A percentile compares a stretch with the other conserved stretches of the same genome.
Evolutionary conservation across 2,888 invertebrate genomes (phyloP).

Genomic region (Chloroclystis v-ata): DNA sequence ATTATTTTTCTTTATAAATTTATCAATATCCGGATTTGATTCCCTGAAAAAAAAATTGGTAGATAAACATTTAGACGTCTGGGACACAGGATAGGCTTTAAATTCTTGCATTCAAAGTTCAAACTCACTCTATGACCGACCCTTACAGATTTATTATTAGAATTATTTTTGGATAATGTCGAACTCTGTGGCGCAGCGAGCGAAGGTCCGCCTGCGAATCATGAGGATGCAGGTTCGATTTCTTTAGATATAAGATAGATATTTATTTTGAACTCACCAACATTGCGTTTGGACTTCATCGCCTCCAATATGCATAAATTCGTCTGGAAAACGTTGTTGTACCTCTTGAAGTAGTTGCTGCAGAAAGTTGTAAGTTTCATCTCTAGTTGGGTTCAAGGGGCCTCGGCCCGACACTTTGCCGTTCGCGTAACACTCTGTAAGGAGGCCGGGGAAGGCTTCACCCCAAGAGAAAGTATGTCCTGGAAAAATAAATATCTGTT

Average conservation of each 20-base stretch:
- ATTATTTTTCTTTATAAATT: background rate
- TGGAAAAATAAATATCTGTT: constrained; percentile 7
- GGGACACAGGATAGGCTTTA: too few species aligned
- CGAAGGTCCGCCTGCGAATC: too few species aligned
- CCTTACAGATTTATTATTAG: too few species aligned
- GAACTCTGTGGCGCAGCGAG: too few species aligned
- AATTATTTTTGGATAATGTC: too few species aligned
- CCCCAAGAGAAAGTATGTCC: constrained; percentile 93
- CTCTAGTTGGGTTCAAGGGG: constrained; percentile 85
- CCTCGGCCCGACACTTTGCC: constrained; percentile 75
- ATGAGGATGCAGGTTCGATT: too few species aligned
- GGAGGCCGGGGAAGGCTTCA: constrained; percentile 81
- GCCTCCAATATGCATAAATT: constrained; percentile 92
- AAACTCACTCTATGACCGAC: too few species aligned
- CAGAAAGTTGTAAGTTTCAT: constrained; percentile 82
- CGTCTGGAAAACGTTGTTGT: constrained; percentile 83
- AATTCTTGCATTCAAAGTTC: too few species aligned
- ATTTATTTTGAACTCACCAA: constrained; percentile 82
- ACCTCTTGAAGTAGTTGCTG: constrained; percentile 82
- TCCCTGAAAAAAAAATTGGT: background rate
- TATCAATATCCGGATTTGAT: background rate
- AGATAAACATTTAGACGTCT: too few species aligned
- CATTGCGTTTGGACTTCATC: constrained; percentile 91
- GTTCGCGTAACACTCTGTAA: constrained; percentile 83
- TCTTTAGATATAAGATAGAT: too few species aligned